Evolutionary conservation across 2,797 vertebrate genomes (phyloP), one percentile per base, ranked within the genome.

Genomic region (Cuculus canorus): DNA sequence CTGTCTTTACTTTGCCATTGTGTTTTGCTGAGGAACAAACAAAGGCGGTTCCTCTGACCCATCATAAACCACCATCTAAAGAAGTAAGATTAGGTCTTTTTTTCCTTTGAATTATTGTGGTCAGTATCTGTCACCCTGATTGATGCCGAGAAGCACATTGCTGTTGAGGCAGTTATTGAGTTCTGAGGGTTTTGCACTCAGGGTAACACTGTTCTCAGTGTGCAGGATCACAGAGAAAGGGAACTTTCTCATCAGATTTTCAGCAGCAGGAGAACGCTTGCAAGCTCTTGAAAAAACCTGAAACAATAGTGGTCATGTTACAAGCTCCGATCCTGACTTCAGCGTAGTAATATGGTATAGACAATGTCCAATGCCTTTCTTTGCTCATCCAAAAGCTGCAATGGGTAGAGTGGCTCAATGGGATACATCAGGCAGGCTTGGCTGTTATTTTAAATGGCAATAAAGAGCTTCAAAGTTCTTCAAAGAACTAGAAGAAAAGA

Each of bases 351-450:
- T 39, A 25, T 32, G 24, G 69, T 43, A 45, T 27, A 21, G 64
- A 78, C 43, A 30, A 65, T 82, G 68, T 32, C 59, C 3, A 2
- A 92, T 0, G 2, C 33, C 30, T 59, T 60, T n/a, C 69, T 93
- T 88, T 76, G 16, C 48, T 86, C 28, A 60, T 73, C 30, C 52
- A 33, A 72, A 82, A 84, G 43, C 35, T 84, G 22, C 23, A 28
- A 3, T 43, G 63, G 69, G 37, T 32, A 50, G 32, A 23, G 11
- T n/a, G 24, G 17, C 54, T 93, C 33, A 30, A 21, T 65, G 33
- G 48, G 48, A 37, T 52, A 52, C 0, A 0, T 32, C 35, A 53
- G 5, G 9, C 21, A 90, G 32, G 57, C 18, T 68, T 78, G 53
- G 27, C 50, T 81, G 1, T 0, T 94, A 24, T 66, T 79, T 92